phyloP scores from a whole-genome alignment of 1,140 invertebrate species.

The Caerostris darwini region DNA sequence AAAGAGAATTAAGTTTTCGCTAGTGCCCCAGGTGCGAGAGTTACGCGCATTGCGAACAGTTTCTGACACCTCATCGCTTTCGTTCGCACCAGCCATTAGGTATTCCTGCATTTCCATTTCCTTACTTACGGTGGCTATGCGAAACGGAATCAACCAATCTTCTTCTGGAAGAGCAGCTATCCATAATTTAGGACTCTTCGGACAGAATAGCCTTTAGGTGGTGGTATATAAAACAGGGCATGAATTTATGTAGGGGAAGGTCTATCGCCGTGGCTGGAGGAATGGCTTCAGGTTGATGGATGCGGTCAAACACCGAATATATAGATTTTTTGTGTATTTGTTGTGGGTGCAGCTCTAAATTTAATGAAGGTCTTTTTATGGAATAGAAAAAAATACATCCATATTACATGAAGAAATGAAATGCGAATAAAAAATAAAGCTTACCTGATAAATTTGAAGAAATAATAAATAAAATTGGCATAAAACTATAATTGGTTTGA shows the following conservation, averaged over 20 bases:
- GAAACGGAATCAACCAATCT: conserved; percentile 55
- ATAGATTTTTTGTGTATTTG: background rate
- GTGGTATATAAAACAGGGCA: conserved; percentile 22
- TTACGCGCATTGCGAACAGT: conserved; percentile 47
- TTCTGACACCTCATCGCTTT: conserved; percentile 69
- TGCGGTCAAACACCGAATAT: background rate
- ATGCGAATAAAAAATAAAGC: no score
- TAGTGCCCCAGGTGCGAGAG: conserved; percentile 61
- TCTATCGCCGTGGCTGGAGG: background rate
- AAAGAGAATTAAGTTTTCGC: conserved; percentile 72
- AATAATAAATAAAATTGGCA: no score
- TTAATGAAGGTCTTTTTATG: background rate
- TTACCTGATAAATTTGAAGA: no score
- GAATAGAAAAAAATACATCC: no score
- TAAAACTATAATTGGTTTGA: no score
- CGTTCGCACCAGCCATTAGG: conserved; percentile 38
- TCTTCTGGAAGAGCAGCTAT: background rate
- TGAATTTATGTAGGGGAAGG: conserved; percentile 26
- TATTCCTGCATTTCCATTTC: conserved; percentile 68
- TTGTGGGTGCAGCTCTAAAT: background rate
- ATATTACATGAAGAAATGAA: no score
- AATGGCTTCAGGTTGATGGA: background rate
- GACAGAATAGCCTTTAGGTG: conserved; percentile 29
- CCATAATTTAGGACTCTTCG: conserved; percentile 28
- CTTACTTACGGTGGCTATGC: background rate